Evolutionary conservation across 2,888 invertebrate species (phyloP).

Genomic region (Cerceris rybyensis): DNA sequence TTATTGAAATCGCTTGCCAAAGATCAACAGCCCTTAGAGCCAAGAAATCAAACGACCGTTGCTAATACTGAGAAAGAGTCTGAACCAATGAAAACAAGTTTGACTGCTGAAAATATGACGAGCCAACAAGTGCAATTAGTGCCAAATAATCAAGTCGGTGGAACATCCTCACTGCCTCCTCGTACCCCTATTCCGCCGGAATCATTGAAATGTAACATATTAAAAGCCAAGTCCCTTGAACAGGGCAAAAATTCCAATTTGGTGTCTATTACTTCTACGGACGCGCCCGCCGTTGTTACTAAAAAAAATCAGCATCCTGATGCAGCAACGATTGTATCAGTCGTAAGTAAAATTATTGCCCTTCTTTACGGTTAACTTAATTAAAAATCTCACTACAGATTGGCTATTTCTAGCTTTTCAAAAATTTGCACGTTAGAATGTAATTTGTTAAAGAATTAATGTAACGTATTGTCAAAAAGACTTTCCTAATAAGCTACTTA

Average conservation of each 20-base stretch:
- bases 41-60: constrained; percentile 84
- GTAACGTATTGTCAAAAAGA: no score
- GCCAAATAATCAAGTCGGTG: constrained; percentile 88
- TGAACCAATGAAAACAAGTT: constrained; percentile 86
- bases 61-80: constrained; percentile 84
- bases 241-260: constrained; percentile 82
- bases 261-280: constrained; percentile 79
- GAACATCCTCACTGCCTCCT: constrained; percentile 81
- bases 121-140: constrained; percentile 83
- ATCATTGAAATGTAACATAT: constrained; percentile 96
- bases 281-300: constrained; percentile 76
- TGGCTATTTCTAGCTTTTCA: no score
- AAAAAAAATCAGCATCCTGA: constrained; percentile 79
- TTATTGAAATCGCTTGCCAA: constrained; percentile 90
- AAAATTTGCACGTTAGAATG: no score
- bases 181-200: constrained; percentile 91
- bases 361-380: no score
- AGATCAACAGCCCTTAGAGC: constrained; percentile 85
- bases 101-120: constrained; percentile 83
- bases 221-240: constrained; percentile 90
- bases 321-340: constrained; percentile 89
- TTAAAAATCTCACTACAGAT: no score
- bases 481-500: no score
- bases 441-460: no score
- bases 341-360: constrained; percentile 84